Evolutionary conservation across 2,113 vertebrate genomes (phyloP).

Genomic region (Oenanthe melanoleuca): DNA sequence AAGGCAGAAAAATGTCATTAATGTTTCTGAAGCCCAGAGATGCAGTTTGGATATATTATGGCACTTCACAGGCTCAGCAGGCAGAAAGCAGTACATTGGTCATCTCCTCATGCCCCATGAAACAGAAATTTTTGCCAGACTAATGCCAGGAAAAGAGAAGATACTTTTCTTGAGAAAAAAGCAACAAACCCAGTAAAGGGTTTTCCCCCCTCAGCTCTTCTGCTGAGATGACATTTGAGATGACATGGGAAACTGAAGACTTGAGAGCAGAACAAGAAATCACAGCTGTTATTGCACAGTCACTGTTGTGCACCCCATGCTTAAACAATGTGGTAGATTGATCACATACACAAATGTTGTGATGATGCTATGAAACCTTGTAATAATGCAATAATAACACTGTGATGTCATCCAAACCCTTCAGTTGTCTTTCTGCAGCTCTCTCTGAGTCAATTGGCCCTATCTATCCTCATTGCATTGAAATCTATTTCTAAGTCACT

Average conservation of each 20-base stretch:
- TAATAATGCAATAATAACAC: not conserved
- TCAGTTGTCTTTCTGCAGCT: not conserved
- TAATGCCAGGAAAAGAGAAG: not conserved
- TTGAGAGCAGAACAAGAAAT: not conserved
- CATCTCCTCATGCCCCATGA: not conserved
- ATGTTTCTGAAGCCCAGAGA: not conserved
- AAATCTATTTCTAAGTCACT: not conserved
- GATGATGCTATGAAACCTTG: not conserved
- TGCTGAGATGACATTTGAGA: not conserved
- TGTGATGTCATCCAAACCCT: not conserved
- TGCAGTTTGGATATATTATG: not conserved
- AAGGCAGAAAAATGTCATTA: not conserved
- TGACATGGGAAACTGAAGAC: not conserved
- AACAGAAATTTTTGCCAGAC: not conserved
- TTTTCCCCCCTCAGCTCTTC: not conserved
- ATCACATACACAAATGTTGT: not conserved
- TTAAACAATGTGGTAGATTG: not conserved
- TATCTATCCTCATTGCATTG: not conserved
- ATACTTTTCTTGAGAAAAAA: not conserved
- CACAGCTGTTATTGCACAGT: not conserved
- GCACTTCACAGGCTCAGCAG: not conserved
- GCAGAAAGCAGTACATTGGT: not conserved
- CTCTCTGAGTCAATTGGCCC: not conserved
- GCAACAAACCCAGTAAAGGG: fast-evolving
- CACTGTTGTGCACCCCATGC: not conserved